phyloP scores from a whole-genome alignment of 2,888 invertebrate species.

The Hyles lineata region DNA sequence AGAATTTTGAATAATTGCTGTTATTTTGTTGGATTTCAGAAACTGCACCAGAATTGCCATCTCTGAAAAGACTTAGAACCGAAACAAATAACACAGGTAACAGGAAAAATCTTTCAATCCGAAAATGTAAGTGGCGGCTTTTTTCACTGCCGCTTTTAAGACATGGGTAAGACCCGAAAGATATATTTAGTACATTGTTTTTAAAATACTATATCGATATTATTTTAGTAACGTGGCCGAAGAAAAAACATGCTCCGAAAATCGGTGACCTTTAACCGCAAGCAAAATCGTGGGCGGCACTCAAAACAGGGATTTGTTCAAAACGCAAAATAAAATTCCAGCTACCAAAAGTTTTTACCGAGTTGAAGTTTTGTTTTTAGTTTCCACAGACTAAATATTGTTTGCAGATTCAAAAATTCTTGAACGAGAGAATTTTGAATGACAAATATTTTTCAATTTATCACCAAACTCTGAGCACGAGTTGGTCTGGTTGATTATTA shows the following conservation, averaged over 20 bases:
- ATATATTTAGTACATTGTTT: too few relatives aligned
- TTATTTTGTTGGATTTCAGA: too few relatives aligned
- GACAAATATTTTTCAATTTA: not conserved
- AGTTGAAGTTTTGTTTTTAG: not conserved
- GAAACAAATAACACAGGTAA: too few relatives aligned
- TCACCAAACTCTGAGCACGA: not conserved
- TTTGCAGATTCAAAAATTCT: not conserved
- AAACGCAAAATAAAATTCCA: constrained; percentile 3
- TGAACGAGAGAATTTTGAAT: not conserved
- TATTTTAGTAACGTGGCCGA: not conserved
- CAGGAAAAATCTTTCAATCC: too few relatives aligned
- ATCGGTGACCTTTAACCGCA: not conserved
- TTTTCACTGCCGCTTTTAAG: too few relatives aligned
- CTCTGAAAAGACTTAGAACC: too few relatives aligned
- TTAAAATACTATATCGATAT: too few relatives aligned
- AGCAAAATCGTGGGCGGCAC: not conserved
- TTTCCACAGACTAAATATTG: not conserved
- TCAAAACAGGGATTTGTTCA: not conserved
- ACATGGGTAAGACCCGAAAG: too few relatives aligned
- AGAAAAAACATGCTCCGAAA: not conserved
- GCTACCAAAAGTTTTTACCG: not conserved
- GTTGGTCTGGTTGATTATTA: not conserved
- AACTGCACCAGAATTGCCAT: too few relatives aligned
- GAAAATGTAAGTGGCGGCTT: too few relatives aligned
- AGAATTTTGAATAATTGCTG: too few relatives aligned